Base-by-base conservation (phyloP, 2,797 vertebrate species). In the Potorous gilbertii region DNA sequence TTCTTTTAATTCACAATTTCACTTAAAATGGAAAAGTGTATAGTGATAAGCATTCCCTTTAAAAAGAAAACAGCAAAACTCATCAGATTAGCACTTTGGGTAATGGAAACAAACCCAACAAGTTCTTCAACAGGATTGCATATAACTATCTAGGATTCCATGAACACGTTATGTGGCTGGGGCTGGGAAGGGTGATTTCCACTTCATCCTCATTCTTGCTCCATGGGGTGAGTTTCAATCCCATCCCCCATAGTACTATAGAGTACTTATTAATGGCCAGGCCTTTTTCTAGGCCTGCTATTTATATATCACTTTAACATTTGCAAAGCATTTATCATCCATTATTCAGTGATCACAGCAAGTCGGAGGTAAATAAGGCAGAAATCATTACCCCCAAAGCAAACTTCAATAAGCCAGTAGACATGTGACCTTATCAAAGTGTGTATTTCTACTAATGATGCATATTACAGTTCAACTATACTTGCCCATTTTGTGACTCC, bases 231-330 rank as follows among this genome's bases (percentile, higher is more conserved):
- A 14, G n/a, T 50, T 50, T 87, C n/a, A 81, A 40, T 81, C 74
- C 40, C 66, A 46, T 46, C 34, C 62, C 14, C 66, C 74, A 87
- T 87, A 27, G 27, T 46, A 28, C 40, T 87, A 46, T 87, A 46
- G 21, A 87, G 3, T 87, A 87, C 24, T 40, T 87, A 87, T 87
- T 50, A 87, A 87, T 50, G 24, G 9, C 74, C 40, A 87, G 31
- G 24, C 40, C 40, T 87, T 87, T 50, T 87, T 87, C 21, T 27
- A 50, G 40, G 40, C 74, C 27, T 87, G 74, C 74, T 87, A 87
- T 87, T 87, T 87, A 87, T 87, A 87, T 87, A 87, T 87, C 74
- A 50, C 74, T 87, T 87, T 87, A 87, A 87, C 74, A 87, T 87
- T 87, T 87, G 40, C 74, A 50, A 87, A 87, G 74, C 74, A 46